These are phyloP conservation scores for Nothobranchius furzeri DNA, from an alignment of 2,113 vertebrate genomes.

Conservation along the genomic window DNA sequence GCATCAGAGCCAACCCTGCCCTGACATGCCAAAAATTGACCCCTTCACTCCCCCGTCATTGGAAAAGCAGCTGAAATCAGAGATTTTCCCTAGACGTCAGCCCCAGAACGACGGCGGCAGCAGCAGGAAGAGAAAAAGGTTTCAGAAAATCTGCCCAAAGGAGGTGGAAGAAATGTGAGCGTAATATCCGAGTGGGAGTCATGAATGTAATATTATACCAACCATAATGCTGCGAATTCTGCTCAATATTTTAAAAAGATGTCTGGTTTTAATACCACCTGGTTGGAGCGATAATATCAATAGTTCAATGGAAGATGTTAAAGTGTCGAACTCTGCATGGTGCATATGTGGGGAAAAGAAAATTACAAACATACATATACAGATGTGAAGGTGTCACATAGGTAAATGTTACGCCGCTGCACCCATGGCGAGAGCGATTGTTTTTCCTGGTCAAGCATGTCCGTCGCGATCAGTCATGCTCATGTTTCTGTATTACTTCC, in stretches of 20 bases:
- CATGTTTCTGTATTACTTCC: conserved; percentile 63
- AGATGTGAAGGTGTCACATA: conserved; percentile 35
- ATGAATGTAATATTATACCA: conserved; percentile 62
- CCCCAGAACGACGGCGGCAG: conserved; percentile 38
- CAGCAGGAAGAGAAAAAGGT: conserved; percentile 25
- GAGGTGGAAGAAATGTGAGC: conserved; percentile 71
- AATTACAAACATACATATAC: conserved; percentile 54
- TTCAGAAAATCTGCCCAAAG: conserved; percentile 61
- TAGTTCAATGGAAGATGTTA: conserved; percentile 43
- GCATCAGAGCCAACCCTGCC: conserved; percentile 43
- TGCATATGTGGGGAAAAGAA: conserved; percentile 10
- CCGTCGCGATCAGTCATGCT: conserved; percentile 54
- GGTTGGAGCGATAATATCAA: conserved; percentile 40
- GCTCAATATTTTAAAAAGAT: conserved; percentile 69
- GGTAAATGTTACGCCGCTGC: conserved; percentile 43
- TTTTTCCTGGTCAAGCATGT: conserved; percentile 48
- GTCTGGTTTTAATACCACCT: conserved; percentile 50
- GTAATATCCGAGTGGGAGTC: conserved; percentile 67
- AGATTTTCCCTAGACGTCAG: conserved; percentile 62
- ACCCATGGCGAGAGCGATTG: conserved; percentile 38
- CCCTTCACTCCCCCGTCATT: conserved; percentile 41
- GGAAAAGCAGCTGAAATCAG: conserved; percentile 43
- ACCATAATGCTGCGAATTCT: conserved; percentile 44
- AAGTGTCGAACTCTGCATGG: conserved; percentile 55
- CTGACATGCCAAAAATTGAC: conserved; percentile 4